Base-by-base conservation (phyloP, 2,888 invertebrate species). In the Hypena proboscidalis region DNA sequence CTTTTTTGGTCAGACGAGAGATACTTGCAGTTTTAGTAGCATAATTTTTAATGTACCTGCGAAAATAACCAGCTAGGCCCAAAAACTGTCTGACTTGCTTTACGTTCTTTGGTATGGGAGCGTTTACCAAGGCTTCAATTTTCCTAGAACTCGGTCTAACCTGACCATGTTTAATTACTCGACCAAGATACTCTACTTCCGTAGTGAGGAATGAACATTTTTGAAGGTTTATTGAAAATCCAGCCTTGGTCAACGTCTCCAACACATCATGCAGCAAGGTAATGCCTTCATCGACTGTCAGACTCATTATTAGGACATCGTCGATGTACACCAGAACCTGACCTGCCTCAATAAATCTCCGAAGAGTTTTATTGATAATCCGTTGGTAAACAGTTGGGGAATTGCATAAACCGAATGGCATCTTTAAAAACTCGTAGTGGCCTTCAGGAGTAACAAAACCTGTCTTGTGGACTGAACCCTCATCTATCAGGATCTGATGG, bases 31-130 rank as follows among this genome's bases (percentile, higher is more conserved):
- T 49, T 15, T 45, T 37, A 1, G 21, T 5, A 0, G 59, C 25
- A 8, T 39, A 50, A 3, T n/a, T 29, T 1, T 21, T n/a, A 2
- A 53, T 21, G 15, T 65, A 61, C 0, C 31, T 11, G 1, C 21
- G 2, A 11, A 32, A 32, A 19, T 32, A 64, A 0, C 59, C 56
- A 0, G 62, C 57, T 0, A 59, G 31, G 0, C 63, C 59, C 0
- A 54, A 11, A 15, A 64, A 42, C 17, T 66, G 64, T 0, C 64
- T 19, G 0, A 60, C 53, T 33, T 67, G 56, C 11, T 50, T 63
- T 0, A 62, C 60, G 9, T 52, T 63, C 8, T 1, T 34, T 0
- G 67, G 64, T n/a, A 19, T 3, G 0, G 47, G 45, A 1, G 62
- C 6, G 2, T 62, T 47, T 1, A 40, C 27, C 5, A 23, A 9